Percentiles rank a stretch among this genome's conserved stretches.
phyloP scores from a whole-genome alignment of 2,113 vertebrate genomes.

The Esox niger region DNA sequence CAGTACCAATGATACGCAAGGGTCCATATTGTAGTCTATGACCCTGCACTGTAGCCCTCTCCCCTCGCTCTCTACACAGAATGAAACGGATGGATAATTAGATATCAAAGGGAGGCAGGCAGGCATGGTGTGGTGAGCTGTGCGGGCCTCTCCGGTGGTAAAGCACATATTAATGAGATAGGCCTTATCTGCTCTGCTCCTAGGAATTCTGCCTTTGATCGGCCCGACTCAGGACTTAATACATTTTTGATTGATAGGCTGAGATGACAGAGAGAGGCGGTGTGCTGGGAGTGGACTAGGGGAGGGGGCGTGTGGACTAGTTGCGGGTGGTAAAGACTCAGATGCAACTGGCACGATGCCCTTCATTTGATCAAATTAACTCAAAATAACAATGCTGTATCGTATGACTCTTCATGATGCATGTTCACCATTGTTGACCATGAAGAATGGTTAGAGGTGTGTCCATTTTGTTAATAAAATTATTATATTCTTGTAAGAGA shows the following conservation, averaged over 20 bases:
- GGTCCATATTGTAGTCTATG: slow-evolving; percentile 46
- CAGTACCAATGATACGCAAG: slow-evolving; percentile 38
- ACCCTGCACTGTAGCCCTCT: slow-evolving; percentile 60
- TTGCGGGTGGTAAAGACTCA: slow-evolving; percentile 30
- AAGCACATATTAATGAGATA: slow-evolving; percentile 84
- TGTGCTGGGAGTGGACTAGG: slow-evolving; percentile 35
- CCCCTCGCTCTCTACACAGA: slow-evolving; percentile 70
- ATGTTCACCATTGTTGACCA: too few relatives aligned
- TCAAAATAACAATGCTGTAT: slow-evolving; percentile 46
- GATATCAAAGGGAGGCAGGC: slow-evolving; percentile 79
- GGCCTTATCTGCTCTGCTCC: slow-evolving; percentile 80
- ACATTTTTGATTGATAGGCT: slow-evolving; percentile 82
- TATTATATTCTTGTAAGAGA: too few relatives aligned
- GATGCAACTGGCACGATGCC: slow-evolving; percentile 66
- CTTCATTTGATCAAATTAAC: slow-evolving; percentile 70
- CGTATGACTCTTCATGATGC: too few relatives aligned
- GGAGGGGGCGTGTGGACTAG: neutral
- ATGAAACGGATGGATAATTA: slow-evolving; percentile 78
- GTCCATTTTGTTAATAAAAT: too few relatives aligned
- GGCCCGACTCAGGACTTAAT: slow-evolving; percentile 78
- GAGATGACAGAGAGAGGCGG: slow-evolving; percentile 75
- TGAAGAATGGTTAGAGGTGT: too few relatives aligned
- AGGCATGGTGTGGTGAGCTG: slow-evolving; percentile 69
- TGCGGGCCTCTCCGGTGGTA: slow-evolving; percentile 71
- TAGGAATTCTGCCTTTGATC: slow-evolving; percentile 83